Percentiles rank a stretch among this genome's conserved stretches.
These are phyloP conservation scores for Lycodopsis pacificus DNA, from an alignment of 2,797 vertebrate genomes.

Conservation along the genomic window DNA sequence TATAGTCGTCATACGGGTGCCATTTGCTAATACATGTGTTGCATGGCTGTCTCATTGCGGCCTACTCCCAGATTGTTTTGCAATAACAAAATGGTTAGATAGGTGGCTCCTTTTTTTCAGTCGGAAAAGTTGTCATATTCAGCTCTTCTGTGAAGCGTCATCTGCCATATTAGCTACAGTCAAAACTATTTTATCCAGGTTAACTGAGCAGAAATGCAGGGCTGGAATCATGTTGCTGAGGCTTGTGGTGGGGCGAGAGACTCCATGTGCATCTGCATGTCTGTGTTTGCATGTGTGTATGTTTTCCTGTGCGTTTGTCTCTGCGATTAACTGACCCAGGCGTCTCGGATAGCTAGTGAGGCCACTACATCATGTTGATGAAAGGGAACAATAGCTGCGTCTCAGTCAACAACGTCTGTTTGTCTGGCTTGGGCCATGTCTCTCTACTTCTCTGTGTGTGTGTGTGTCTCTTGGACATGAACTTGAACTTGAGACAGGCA, in stretches of 20 bases:
- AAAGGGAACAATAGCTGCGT: conserved; percentile 77
- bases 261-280: conserved; percentile 32
- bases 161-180: conserved; percentile 25
- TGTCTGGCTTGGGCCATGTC: conserved; percentile 72
- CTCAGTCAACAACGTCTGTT: conserved; percentile 76
- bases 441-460: conserved; percentile 52
- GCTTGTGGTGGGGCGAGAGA: conserved; percentile 12
- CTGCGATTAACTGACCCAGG: conserved; percentile 50
- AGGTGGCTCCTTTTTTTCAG: conserved; percentile 14
- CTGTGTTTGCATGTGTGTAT: conserved; percentile 39
- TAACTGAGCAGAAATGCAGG: conserved; percentile 37
- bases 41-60: conserved; percentile 25
- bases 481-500: conserved; percentile 85
- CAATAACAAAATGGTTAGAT: conserved; percentile 14
- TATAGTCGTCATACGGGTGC: conserved; percentile 32
- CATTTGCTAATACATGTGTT: conserved; percentile 42
- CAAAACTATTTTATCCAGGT: conserved; percentile 19
- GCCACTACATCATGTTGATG: conserved; percentile 72
- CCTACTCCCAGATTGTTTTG: conserved; percentile 31
- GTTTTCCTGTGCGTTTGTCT: conserved; percentile 27
- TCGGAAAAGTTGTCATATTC: conserved; percentile 22
- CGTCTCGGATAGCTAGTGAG: conserved; percentile 51
- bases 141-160: conserved; percentile 17
- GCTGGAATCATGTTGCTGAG: conserved; percentile 16
- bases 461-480: conserved; percentile 79